Conservation (phyloP, 2,113 vertebrate genomes). For the Stigmatopora argus region DNA sequence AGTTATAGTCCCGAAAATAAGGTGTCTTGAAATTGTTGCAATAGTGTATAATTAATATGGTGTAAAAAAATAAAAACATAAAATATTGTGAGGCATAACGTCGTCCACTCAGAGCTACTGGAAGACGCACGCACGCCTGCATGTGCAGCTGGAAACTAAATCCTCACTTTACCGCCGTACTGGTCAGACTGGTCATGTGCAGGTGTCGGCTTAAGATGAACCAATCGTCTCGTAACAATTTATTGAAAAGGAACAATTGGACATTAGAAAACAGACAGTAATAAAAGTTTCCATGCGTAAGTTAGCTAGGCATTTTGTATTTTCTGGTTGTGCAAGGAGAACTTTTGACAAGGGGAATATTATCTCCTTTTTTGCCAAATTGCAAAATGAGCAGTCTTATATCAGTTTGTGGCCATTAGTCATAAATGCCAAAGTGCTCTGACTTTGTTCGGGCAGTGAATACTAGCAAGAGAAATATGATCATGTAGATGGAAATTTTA, state of each 20-base stretch:
- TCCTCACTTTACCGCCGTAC: neutral
- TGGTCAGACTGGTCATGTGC: slow-evolving; percentile 10
- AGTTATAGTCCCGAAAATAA: neutral
- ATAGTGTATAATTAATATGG: neutral
- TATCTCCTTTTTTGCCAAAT: slow-evolving; percentile 55
- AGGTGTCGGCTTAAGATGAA: slow-evolving; percentile 19
- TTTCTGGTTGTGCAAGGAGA: slow-evolving; percentile 47
- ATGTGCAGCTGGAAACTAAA: slow-evolving; percentile 2
- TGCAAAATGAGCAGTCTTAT: slow-evolving; percentile 66
- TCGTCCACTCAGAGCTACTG: neutral
- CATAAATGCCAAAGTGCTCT: slow-evolving; percentile 60
- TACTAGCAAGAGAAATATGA: slow-evolving; percentile 50
- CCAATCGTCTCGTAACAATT: neutral
- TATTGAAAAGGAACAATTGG: neutral
- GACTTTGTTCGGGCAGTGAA: slow-evolving; percentile 49
- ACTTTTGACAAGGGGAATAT: slow-evolving; percentile 54
- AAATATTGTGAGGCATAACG: neutral
- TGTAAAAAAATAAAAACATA: neutral
- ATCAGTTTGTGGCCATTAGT: slow-evolving; percentile 60
- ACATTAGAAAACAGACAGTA: neutral
- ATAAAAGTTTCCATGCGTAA: slow-evolving; percentile 1
- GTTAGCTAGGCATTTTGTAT: slow-evolving; percentile 10
- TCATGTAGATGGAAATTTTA: slow-evolving; percentile 49
- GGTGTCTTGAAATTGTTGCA: neutral
- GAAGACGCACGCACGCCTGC: neutral